These are phyloP conservation scores for Melanogrammus aeglefinus DNA, from an alignment of 2,797 vertebrate species.

Conservation along the genomic window DNA sequence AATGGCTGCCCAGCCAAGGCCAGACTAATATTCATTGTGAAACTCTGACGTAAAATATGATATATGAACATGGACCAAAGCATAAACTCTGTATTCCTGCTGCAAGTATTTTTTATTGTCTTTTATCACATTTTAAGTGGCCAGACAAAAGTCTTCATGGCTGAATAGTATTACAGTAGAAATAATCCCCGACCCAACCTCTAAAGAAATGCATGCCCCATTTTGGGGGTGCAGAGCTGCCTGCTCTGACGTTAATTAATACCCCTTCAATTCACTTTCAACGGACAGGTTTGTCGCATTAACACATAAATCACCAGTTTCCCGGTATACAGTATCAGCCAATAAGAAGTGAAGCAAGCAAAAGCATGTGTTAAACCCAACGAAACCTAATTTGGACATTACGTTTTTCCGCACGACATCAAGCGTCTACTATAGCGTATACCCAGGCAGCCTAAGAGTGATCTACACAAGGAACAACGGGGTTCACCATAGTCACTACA, in stretches of 20 bases:
- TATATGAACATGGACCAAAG: background rate
- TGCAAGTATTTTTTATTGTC: background rate
- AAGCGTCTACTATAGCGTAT: no score
- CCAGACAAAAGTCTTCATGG: background rate
- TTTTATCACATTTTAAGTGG: background rate
- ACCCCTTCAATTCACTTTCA: background rate
- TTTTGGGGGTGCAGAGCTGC: background rate
- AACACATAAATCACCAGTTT: no score
- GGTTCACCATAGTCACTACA: no score
- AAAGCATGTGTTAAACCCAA: background rate
- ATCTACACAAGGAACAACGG: no score
- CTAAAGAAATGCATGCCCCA: background rate
- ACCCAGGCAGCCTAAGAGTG: no score
- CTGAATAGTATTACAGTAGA: background rate
- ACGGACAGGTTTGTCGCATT: no score
- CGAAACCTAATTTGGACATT: background rate
- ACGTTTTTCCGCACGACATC: no score
- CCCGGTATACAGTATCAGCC: no score
- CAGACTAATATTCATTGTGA: background rate
- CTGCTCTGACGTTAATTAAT: no score
- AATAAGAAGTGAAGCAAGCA: background rate
- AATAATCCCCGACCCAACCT: background rate
- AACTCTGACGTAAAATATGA: background rate
- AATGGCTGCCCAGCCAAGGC: background rate
- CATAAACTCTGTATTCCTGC: background rate